phyloP scores from a whole-genome alignment of 2,888 invertebrate species.

The Apamea epomidion region DNA sequence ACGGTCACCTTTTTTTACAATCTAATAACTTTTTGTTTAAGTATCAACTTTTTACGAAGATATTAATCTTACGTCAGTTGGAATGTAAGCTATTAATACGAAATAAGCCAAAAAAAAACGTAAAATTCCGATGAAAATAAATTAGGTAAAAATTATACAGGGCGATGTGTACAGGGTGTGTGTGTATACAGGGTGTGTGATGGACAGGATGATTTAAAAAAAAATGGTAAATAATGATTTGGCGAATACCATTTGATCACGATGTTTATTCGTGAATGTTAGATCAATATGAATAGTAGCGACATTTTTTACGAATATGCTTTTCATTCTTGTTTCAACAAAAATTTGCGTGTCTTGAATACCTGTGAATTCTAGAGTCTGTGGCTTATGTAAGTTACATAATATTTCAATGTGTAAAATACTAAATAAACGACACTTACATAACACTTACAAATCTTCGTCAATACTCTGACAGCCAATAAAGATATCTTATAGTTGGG shows the following conservation, averaged over 20 bases:
- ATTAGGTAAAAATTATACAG: constrained; percentile 22
- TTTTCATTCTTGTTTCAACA: constrained; percentile 30
- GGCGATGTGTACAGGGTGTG: too few species aligned
- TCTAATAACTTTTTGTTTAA: constrained; percentile 32
- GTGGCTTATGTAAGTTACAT: constrained; percentile 24
- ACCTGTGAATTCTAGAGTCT: constrained; percentile 17
- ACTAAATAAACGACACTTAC: constrained; percentile 41
- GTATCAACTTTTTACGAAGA: constrained; percentile 6
- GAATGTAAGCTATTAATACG: neutral
- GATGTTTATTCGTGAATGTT: constrained; percentile 24
- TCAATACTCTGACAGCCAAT: constrained; percentile 20
- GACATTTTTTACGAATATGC: constrained; percentile 10
- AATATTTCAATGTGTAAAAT: constrained; percentile 42
- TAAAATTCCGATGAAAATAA: neutral
- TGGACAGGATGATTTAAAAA: neutral
- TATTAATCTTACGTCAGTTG: constrained; percentile 46
- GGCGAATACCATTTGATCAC: constrained; percentile 23
- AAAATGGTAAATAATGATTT: constrained; percentile 32
- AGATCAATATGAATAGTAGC: constrained; percentile 20
- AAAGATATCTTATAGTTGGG: constrained; percentile 21
- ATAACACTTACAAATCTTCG: constrained; percentile 34
- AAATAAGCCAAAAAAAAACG: neutral
- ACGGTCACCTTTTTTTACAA: constrained; percentile 34
- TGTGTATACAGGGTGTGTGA: too few species aligned
- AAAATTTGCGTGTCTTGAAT: constrained; percentile 42